These are phyloP conservation scores for Bergia sp. DNA, from an alignment of 92 coral and sea anemone genomes.

Conservation along the genomic window DNA sequence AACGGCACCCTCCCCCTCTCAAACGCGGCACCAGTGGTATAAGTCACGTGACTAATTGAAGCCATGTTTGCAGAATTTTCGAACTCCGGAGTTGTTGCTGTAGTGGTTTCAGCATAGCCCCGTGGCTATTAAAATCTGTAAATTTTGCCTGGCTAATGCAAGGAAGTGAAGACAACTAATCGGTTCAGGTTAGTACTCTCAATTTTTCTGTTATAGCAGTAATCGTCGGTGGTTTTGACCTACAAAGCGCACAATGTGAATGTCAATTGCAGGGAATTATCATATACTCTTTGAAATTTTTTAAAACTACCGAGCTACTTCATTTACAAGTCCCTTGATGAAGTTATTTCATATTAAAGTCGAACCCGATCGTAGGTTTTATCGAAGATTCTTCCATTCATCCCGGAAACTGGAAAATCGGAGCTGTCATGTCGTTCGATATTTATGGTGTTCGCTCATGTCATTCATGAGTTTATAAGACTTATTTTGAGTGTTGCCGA, in stretches of 20 bases:
- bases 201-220: constrained; percentile 3
- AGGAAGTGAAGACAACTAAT: background rate
- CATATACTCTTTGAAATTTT: constrained; percentile 9
- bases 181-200: constrained; percentile 17
- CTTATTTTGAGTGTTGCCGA: constrained; percentile 25
- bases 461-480: constrained; percentile 18
- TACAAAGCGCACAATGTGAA: background rate
- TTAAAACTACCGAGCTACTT: background rate
- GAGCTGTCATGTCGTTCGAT: background rate
- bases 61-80: constrained; percentile 43
- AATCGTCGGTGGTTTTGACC: background rate
- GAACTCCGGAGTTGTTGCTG: background rate
- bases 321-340: background rate
- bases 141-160: background rate
- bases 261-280: constrained; percentile 12
- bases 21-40: background rate
- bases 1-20: constrained; percentile 11
- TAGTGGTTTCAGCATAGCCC: background rate
- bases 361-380: background rate
- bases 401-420: background rate
- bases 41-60: constrained; percentile 31
- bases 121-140: background rate
- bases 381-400: constrained; percentile 10
- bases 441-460: background rate
- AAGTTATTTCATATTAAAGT: background rate